Evolutionary conservation across 1,140 invertebrate genomes (phyloP).

Genomic region (Ectropis grisescens): DNA sequence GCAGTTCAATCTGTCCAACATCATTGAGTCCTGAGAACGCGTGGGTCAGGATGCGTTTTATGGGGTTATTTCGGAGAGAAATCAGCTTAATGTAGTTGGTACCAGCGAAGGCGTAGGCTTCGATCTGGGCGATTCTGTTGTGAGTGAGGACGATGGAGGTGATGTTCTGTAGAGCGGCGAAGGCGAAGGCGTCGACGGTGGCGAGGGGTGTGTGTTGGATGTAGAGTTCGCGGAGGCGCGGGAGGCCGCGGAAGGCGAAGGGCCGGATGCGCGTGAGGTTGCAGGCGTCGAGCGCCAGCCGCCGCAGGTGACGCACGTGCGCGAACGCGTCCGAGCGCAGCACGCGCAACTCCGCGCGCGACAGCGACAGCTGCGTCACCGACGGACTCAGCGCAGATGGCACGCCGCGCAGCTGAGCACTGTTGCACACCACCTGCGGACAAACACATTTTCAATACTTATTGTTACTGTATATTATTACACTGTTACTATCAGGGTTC

Average conservation of each 20-base stretch:
- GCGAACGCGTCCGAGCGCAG: constrained; percentile 85
- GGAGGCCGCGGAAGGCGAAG: constrained; percentile 85
- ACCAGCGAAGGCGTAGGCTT: constrained; percentile 85
- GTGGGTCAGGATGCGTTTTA: constrained; percentile 79
- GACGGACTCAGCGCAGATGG: constrained; percentile 79
- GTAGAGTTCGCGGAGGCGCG: constrained; percentile 80
- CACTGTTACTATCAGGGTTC: no score
- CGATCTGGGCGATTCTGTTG: constrained; percentile 84
- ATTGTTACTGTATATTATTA: no score
- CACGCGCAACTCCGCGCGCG: constrained; percentile 83
- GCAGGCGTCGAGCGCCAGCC: constrained; percentile 83
- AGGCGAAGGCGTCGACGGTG: constrained; percentile 82
- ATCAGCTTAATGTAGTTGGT: constrained; percentile 84
- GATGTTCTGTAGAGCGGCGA: constrained; percentile 85
- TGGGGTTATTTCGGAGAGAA: constrained; percentile 82
- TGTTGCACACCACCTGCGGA: constrained; percentile 86
- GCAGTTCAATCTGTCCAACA: constrained; percentile 81
- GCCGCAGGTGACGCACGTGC: constrained; percentile 77
- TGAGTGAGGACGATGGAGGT: constrained; percentile 80
- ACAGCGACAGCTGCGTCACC: constrained; percentile 85
- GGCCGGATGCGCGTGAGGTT: constrained; percentile 84
- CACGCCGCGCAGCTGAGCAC: constrained; percentile 82
- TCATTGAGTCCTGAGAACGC: constrained; percentile 86
- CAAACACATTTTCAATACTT: constrained; percentile 11
- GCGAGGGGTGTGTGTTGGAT: constrained; percentile 85